Percentiles rank a stretch among this genome's conserved stretches.
Evolutionary conservation across 2,888 invertebrate species (phyloP).

Genomic region (Drosophila tanythrix): DNA sequence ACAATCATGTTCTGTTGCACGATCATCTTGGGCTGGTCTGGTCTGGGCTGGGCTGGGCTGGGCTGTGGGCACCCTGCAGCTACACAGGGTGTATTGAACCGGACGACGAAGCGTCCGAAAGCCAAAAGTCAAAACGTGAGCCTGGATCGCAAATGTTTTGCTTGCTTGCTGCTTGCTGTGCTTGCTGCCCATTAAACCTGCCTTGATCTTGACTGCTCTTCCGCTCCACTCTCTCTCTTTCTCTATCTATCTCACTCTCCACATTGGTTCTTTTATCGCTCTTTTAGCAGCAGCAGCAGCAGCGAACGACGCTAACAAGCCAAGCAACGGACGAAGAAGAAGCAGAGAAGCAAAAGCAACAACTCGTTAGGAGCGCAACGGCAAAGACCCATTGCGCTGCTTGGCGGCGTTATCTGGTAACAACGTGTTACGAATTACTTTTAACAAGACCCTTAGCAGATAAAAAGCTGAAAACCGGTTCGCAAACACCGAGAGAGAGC

Average conservation of each 20-base stretch:
- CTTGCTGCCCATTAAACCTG: slow-evolving; percentile 48
- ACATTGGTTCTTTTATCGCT: slow-evolving; percentile 68
- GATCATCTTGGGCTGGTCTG: slow-evolving; percentile 28
- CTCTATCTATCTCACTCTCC: slow-evolving; percentile 1
- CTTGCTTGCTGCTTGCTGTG: slow-evolving; percentile 22
- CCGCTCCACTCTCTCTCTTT: neutral
- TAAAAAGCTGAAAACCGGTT: slow-evolving; percentile 78
- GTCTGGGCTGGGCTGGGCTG: slow-evolving; percentile 13
- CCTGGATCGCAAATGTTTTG: slow-evolving; percentile 50
- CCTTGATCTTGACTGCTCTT: slow-evolving; percentile 48
- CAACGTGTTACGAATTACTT: slow-evolving; percentile 85
- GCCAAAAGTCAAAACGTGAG: slow-evolving; percentile 82
- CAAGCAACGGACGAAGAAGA: slow-evolving; percentile 21
- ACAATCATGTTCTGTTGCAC: slow-evolving; percentile 58
- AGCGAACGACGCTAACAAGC: slow-evolving; percentile 74
- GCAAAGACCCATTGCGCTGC: slow-evolving; percentile 49
- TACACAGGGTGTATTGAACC: slow-evolving; percentile 78
- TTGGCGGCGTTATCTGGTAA: slow-evolving; percentile 83
- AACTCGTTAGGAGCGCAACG: slow-evolving; percentile 63
- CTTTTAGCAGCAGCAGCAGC: slow-evolving; percentile 61
- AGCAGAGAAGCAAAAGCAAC: slow-evolving; percentile 36
- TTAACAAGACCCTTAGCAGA: slow-evolving; percentile 84
- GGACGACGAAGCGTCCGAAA: slow-evolving; percentile 46
- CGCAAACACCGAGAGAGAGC: slow-evolving; percentile 15
- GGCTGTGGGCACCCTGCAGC: slow-evolving; percentile 77